phyloP scores from a whole-genome alignment of 2,888 invertebrate species.

The Eumerus sabulonum region DNA sequence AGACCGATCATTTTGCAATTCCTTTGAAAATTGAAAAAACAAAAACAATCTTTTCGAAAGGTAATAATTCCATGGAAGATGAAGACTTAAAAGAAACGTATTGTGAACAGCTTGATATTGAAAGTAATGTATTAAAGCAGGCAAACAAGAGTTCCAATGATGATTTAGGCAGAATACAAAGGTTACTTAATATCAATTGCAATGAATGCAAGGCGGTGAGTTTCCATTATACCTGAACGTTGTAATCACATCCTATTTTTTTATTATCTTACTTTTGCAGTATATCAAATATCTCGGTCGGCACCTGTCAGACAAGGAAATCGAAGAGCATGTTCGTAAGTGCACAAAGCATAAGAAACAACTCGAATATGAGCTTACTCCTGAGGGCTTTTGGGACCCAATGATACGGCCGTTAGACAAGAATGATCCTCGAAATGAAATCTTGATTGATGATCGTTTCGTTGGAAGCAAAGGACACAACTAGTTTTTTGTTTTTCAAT shows the following conservation, averaged over 20 bases:
- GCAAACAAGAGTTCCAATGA: background rate
- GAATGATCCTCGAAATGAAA: slow-evolving; percentile 75
- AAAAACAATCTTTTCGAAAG: no score
- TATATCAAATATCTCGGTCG: slow-evolving; percentile 73
- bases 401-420: slow-evolving; percentile 73
- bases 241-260: no score
- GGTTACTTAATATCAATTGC: slow-evolving; percentile 70
- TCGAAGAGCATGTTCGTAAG: slow-evolving; percentile 72
- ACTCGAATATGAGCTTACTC: slow-evolving; percentile 71
- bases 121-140: background rate
- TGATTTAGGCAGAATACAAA: no score
- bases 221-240: slow-evolving; percentile 23
- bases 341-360: slow-evolving; percentile 72
- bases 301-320: slow-evolving; percentile 72
- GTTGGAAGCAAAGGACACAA: slow-evolving; percentile 10
- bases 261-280: slow-evolving; percentile 68
- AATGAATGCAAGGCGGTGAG: slow-evolving; percentile 73
- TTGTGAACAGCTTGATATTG: background rate
- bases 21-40: no score
- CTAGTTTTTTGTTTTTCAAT: background rate
- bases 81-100: background rate
- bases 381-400: slow-evolving; percentile 78
- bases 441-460: slow-evolving; percentile 74
- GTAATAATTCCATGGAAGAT: no score
- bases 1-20: background rate